Evolutionary conservation across 2,797 vertebrate genomes (phyloP), one percentile per base, ranked within the genome.

Genomic region (Euphonia xanthogaster): DNA sequence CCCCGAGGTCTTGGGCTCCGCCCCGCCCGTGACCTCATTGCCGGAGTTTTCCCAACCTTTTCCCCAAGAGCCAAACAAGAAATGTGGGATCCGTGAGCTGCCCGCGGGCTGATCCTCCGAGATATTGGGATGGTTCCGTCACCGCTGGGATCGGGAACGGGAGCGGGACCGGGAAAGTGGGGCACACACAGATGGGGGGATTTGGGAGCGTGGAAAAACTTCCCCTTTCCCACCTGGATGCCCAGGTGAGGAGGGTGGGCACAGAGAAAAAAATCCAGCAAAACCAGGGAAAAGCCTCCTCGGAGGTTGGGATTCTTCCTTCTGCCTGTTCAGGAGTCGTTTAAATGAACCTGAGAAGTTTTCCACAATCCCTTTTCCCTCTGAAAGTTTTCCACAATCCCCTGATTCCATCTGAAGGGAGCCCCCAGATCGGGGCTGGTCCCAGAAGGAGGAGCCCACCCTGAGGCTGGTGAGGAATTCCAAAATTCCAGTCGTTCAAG

Each of bases 201-300:
- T 2, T 3, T 35, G 35, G 71, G 37, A 39, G 9, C 0, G 1
- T 2, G 19, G 10, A 35, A 12, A 5, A 42, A 11, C 3, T 81
- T 44, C 24, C 31, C 0, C 0, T 50, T 14, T 39, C 35, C 12
- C 5, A 4, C 9, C 4, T 3, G 24, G 60, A 10, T 28, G n/a
- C 14, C 12, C 33, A 16, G n/a, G 14, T 55, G 55, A 27, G 55
- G 24, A 35, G 3, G 30, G 24, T 12, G 37, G 40, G 27, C 31
- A 4, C 10, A 6, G 21, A 7, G 35, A 5, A 50, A 50, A 17
- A 39, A 72, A 51, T 76, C 33, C 42, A 24, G 33, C 21, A 55
- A 61, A 28, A 2, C 1, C 13, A 7, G 0, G 24, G n/a, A 1
- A 28, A 60, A 72, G 2, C 6, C 1, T 42, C 22, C 58, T 9